Conservation (phyloP, 2,113 vertebrate genomes). For the Platysteira castanea region DNA sequence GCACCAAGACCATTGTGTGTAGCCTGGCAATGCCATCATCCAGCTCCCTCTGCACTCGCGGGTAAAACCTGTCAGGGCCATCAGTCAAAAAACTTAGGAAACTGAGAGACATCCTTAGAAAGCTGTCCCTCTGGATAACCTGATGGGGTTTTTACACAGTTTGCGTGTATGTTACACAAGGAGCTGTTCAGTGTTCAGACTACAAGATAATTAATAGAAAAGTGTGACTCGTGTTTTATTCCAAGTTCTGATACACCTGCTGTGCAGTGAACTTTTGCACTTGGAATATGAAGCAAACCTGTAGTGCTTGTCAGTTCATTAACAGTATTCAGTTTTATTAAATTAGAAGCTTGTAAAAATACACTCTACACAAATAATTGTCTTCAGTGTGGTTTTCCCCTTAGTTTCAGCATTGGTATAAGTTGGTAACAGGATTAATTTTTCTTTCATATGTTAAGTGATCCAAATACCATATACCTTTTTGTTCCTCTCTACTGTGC, state of each 20-base stretch:
- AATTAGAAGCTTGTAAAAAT: not conserved
- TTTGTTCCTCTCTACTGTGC: not conserved
- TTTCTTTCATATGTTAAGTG: not conserved
- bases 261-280: slow-evolving; percentile 34
- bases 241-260: slow-evolving; percentile 6
- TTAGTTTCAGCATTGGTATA: not conserved
- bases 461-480: not conserved
- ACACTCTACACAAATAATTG: not conserved
- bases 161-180: not conserved
- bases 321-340: slow-evolving; percentile 3
- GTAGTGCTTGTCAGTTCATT: not conserved
- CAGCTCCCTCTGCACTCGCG: not conserved
- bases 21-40: not conserved
- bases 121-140: not conserved
- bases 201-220: not conserved
- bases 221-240: not conserved
- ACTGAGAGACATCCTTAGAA: not conserved
- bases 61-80: not conserved
- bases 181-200: not conserved
- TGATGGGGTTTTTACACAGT: not conserved
- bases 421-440: not conserved
- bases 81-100: not conserved
- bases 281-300: slow-evolving; percentile 10
- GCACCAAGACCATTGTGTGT: rapidly evolving
- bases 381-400: not conserved